Conservation (phyloP, 2,888 invertebrate species). For the Oxystoma pomonae region DNA sequence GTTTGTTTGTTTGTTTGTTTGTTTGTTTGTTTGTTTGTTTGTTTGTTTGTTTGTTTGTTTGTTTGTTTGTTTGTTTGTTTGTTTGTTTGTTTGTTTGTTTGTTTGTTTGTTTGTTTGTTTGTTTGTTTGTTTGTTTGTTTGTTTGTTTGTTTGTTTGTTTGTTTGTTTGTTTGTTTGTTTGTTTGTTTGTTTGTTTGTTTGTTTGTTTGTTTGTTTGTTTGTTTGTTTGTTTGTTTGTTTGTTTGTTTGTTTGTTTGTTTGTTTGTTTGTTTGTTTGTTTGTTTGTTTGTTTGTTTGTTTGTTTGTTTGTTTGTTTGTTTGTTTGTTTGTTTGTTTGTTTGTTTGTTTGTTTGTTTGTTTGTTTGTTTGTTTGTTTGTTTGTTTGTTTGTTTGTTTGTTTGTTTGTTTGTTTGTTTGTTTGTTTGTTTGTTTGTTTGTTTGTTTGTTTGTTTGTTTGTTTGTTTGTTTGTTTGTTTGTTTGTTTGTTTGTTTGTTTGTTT, state of each 20-base stretch:
- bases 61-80: no score
- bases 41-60: no score
- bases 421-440: background rate
- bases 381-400: background rate
- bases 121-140: no score
- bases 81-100: no score
- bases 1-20: background rate
- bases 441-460: background rate
- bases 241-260: background rate
- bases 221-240: background rate
- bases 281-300: background rate
- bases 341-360: no score
- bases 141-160: no score
- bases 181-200: no score
- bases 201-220: no score
- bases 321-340: no score
- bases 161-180: no score
- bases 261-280: background rate
- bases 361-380: background rate
- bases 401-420: background rate
- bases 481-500: background rate
- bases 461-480: background rate
- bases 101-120: no score
- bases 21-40: no score
- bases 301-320: background rate